phyloP scores from a whole-genome alignment of 2,888 invertebrate genomes.

The Scaptomyza caliginosa region DNA sequence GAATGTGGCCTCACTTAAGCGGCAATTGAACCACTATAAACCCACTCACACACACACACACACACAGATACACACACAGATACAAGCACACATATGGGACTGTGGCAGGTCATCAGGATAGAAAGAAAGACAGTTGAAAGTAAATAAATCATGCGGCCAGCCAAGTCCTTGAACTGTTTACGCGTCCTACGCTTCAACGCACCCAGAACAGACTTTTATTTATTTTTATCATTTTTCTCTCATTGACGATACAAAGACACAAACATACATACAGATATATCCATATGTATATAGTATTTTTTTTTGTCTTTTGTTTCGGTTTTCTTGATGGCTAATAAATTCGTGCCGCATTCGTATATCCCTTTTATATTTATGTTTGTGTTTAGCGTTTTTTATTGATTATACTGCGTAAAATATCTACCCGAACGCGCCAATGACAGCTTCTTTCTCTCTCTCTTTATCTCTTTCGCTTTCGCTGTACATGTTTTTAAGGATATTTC shows the following conservation, averaged over 20 bases:
- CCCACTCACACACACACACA: background rate
- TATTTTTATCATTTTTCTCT: conserved; percentile 65
- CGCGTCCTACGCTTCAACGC: conserved; percentile 58
- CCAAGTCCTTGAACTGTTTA: conserved; percentile 73
- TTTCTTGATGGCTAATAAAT: conserved; percentile 67
- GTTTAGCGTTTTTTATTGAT: conserved; percentile 74
- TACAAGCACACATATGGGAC: background rate
- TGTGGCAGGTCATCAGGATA: conserved; percentile 50
- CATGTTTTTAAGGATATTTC: conserved; percentile 56
- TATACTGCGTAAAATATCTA: conserved; percentile 53
- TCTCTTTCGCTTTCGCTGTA: no score
- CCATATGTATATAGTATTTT: conserved; percentile 8
- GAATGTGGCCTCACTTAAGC: conserved; percentile 62
- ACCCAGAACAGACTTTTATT: conserved; percentile 59
- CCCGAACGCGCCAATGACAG: background rate
- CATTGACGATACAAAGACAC: conserved; percentile 41
- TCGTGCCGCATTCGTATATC: conserved; percentile 57
- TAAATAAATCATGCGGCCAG: conserved; percentile 72
- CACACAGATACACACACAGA: background rate
- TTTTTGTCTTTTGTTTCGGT: conserved; percentile 31
- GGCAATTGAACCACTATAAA: conserved; percentile 56
- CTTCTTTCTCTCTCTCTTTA: background rate
- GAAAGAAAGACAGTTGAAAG: conserved; percentile 62
- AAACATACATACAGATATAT: conserved; percentile 1
- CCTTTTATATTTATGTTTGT: conserved; percentile 67